Conservation (phyloP, 2,113 vertebrate species). For the Rhinoptilus africanus region DNA sequence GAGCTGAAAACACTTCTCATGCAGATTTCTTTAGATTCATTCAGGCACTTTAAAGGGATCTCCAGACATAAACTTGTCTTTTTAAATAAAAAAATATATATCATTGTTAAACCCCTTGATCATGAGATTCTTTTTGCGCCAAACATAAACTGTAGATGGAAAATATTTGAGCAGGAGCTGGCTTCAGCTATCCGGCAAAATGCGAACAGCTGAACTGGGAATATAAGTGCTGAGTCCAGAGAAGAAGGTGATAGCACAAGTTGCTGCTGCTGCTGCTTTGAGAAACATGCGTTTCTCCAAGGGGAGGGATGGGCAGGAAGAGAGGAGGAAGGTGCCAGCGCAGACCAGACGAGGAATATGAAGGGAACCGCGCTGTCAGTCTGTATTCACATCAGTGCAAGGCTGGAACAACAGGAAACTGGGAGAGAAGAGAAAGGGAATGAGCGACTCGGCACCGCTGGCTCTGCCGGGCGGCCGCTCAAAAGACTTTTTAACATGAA, state of each 20-base stretch:
- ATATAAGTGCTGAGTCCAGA: not conserved
- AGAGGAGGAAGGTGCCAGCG: not conserved
- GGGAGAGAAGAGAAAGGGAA: not conserved
- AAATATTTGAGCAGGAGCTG: slow-evolving; percentile 46
- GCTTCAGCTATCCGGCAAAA: not conserved
- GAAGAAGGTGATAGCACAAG: slow-evolving; percentile 1
- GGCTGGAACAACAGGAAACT: slow-evolving; percentile 2
- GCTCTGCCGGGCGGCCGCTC: not conserved
- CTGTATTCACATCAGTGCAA: not conserved
- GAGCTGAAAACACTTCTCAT: not conserved
- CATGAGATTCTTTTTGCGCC: not conserved
- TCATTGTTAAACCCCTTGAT: not conserved
- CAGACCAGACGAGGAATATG: not conserved
- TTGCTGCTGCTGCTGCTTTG: not conserved
- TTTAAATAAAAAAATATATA: not conserved
- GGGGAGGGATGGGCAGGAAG: not conserved
- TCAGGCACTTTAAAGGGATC: not conserved
- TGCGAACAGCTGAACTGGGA: slow-evolving; percentile 24
- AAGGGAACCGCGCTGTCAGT: not conserved
- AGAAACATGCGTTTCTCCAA: not conserved
- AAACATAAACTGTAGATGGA: slow-evolving; percentile 41
- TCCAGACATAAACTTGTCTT: slow-evolving; percentile 25
- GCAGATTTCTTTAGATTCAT: not conserved
- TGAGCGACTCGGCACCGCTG: not conserved
- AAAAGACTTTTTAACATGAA: not conserved